Base-by-base conservation (phyloP, 2,113 vertebrate genomes). In the Delphinapterus leucas region DNA sequence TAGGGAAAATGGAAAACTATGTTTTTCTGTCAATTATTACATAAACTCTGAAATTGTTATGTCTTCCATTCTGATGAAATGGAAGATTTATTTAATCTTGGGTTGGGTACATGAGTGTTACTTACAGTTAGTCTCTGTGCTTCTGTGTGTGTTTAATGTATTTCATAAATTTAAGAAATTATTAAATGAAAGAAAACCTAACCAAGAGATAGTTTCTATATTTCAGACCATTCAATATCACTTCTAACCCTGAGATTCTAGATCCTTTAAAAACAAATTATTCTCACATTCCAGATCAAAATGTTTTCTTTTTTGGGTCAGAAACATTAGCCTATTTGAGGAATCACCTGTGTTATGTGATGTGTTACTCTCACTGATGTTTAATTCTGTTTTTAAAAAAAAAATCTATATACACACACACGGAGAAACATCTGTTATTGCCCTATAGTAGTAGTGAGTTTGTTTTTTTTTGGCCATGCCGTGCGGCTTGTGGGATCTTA, bases 11-110 rank as follows among this genome's bases (percentile, higher is more conserved):
- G 28, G 17, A 88, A 47, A 93, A 71, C 6, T 73, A 26, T 82
- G 8, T 80, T 90, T 97, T 96, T 81, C 33, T 88, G 13, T 90
- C 33, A 86, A 0, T 77, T 86, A 86, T 84, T 92, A 58, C 8
- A 33, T 90, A 87, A 76, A 90, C 61, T 90, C 86, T 96, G 68
- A 94, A 92, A 70, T 71, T 49, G 14, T 60, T 41, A 1, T 41
- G 38, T 53, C 71, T 92, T 79, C 26, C 36, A 15, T 93, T 98
- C 83, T 93, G 38, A 58, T 85, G 41, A 95, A 71, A 73, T 41
- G 31, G 26, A 38, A 63, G 14, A 38, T 87, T 94, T 68, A 71
- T 73, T 91, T 88, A 58, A 84, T 76, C 38, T 84, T 93, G 23
- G 17, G 2, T 73, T 95, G 58, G 28, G 21, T 85, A 58, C 7